Base-by-base conservation (phyloP, 2,113 vertebrate genomes). In the Triplophysa siluroides region DNA sequence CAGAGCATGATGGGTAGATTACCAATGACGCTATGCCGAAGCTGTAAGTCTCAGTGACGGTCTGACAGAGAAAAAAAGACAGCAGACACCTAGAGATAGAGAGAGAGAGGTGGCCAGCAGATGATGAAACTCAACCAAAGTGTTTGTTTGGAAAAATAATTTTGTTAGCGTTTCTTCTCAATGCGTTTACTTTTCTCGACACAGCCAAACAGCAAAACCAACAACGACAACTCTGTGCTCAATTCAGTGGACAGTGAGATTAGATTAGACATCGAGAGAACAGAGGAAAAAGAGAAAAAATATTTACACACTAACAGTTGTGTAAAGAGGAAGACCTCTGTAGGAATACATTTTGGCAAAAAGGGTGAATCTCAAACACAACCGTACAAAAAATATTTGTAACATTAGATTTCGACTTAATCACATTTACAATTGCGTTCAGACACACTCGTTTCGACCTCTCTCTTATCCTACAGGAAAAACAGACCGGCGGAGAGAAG, bases 101-200 rank as follows among this genome's bases (percentile, higher is more conserved):
- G 69, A 56, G 4, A 5, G 29, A 24, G 24, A 19, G 18, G 54
- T 56, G 54, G 8, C 18, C 54, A n/a, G 54, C 54, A 56, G 14
- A 58, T 21, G 16, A 14, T 23, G 58, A 63, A 63, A 63, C n/a
- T 21, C 54, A 16, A 56, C 2, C 18, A 9, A 56, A 33, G 47
- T 9, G 38, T 78, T 80, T 84, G 80, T 78, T 72, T 76, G 63
- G 67, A 63, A 24, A 74, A 64, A 52, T 23, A 67, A 38, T 66
- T 70, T 13, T 19, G 63, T 52, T 47, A 78, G 69, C 52, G 58
- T 50, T 75, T 78, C 69, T 58, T 75, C 23, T 67, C 16, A 13
- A 23, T 24, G 29, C 1, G 54, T 81, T 81, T 81, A 60, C 64
- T 70, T 78, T 77, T 62, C 68, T 68, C 68, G 58, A 63, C 43